A percentile compares a stretch with the other conserved stretches of the same genome.
Evolutionary conservation across 2,113 vertebrate genomes (phyloP).

Genomic region (Pelmatolapia mariae): DNA sequence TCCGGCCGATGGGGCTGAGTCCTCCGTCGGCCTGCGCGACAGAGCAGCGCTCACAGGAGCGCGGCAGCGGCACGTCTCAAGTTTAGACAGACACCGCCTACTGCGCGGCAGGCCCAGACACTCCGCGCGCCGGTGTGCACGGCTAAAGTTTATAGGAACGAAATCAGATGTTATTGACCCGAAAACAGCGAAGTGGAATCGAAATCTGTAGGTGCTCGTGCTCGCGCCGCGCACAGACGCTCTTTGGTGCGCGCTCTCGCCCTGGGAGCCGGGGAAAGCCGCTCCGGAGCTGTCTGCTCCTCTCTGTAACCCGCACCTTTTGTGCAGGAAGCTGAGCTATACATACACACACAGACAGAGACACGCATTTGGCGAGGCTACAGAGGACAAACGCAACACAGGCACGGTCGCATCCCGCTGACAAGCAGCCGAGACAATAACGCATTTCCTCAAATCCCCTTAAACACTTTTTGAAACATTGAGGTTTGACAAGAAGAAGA

Average conservation of each 20-base stretch:
- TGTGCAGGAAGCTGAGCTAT: conserved; percentile 46
- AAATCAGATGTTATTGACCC: background rate
- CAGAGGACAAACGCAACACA: background rate
- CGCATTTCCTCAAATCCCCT: background rate
- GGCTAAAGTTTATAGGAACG: conserved; percentile 9
- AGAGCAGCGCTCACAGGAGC: background rate
- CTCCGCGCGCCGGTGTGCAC: background rate
- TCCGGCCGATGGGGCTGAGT: background rate
- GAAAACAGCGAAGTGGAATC: background rate
- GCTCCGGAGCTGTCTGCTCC: conserved; percentile 12
- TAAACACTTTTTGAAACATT: background rate
- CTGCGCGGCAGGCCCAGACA: conserved; percentile 16
- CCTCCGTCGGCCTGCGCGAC: background rate
- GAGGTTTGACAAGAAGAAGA: background rate
- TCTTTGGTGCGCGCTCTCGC: conserved; percentile 13
- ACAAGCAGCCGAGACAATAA: background rate
- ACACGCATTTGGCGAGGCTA: background rate
- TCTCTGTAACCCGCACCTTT: conserved; percentile 46
- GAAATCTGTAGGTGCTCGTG: background rate
- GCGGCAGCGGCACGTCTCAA: conserved; percentile 41
- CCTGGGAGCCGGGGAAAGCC: conserved; percentile 15
- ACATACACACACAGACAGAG: background rate
- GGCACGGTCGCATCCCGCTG: background rate
- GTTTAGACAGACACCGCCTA: conserved; percentile 59
- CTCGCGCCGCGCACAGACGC: conserved; percentile 10